Percentiles rank a stretch among this genome's conserved stretches.
Conservation (phyloP, 2,113 vertebrate genomes). For the Columbina picui region DNA sequence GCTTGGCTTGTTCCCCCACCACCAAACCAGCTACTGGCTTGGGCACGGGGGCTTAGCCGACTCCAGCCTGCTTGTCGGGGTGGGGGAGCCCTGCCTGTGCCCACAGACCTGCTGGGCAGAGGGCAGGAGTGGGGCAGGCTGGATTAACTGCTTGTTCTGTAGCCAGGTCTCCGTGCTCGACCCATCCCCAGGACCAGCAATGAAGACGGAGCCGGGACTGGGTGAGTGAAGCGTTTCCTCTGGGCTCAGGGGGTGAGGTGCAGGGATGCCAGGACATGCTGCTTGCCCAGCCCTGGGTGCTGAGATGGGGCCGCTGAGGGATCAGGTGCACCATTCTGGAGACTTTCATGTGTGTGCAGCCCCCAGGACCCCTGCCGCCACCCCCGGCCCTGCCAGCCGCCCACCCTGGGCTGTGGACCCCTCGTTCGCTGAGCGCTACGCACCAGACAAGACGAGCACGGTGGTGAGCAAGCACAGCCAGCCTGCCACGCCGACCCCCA, state of each 20-base stretch:
- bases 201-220: slow-evolving; percentile 57
- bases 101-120: background rate
- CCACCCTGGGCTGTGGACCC: slow-evolving; percentile 96
- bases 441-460: slow-evolving; percentile 93
- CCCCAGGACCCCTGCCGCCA: slow-evolving; percentile 59
- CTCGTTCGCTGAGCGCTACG: slow-evolving; percentile 90
- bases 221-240: slow-evolving; percentile 22
- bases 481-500: slow-evolving; percentile 88
- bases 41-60: background rate
- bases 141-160: slow-evolving; percentile 60
- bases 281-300: background rate
- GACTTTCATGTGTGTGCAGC: background rate
- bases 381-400: slow-evolving; percentile 78
- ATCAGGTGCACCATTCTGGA: background rate
- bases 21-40: background rate
- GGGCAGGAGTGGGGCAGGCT: background rate
- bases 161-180: slow-evolving; percentile 69
- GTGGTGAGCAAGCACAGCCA: slow-evolving; percentile 94
- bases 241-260: accelerated
- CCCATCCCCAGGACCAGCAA: background rate
- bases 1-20: background rate
- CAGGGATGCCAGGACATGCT: background rate
- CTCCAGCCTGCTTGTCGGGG: background rate
- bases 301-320: accelerated
- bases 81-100: background rate